Evolutionary conservation across 1,140 invertebrate genomes (phyloP), one percentile per base, ranked within the genome.

Genomic region (Scaptomyza montana): DNA sequence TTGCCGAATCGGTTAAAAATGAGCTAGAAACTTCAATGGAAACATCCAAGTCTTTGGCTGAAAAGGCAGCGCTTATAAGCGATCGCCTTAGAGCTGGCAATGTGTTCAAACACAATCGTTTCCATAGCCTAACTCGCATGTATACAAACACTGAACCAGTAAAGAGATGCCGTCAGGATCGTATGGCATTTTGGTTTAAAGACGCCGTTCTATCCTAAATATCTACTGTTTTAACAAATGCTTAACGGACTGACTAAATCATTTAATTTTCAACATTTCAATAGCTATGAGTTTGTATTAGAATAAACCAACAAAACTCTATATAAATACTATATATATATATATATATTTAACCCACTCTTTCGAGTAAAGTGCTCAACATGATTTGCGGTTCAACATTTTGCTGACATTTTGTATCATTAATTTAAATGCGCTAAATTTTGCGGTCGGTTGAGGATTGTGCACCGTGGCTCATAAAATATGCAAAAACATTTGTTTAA

Each of bases 391-490:
- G 82, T 82, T 50, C 2, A 61, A 39, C 60, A 53, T 77, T 86
- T 73, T 66, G 72, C 75, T 60, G 71, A 87, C 78, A 73, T 70
- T 82, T 77, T 28, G 53, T 69, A 77, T 76, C 75, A 82, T 87
- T 87, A 78, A 86, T 87, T 78, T 74, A 82, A 87, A 87, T 74
- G 76, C 72, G 79, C 64, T 74, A 71, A 75, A 73, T 74, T 69
- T 76, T 86, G 82, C 21, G 82, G 82, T 82, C 65, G 66, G 39
- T 49, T 59, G 57, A 50, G 56, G 41, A 55, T 71, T 62, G 55
- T 60, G 54, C 64, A 73, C 21, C 39, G 39, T 50, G 68, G 43
- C 33, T 66, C 55, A 86, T 82, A 73, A 82, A 82, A 82, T 73
- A 87, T 81, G 82, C 74, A 69, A 53, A 86, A 67, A 66, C 47